phyloP scores from a whole-genome alignment of 2,888 invertebrate species.

The Epistrophe eligans region DNA sequence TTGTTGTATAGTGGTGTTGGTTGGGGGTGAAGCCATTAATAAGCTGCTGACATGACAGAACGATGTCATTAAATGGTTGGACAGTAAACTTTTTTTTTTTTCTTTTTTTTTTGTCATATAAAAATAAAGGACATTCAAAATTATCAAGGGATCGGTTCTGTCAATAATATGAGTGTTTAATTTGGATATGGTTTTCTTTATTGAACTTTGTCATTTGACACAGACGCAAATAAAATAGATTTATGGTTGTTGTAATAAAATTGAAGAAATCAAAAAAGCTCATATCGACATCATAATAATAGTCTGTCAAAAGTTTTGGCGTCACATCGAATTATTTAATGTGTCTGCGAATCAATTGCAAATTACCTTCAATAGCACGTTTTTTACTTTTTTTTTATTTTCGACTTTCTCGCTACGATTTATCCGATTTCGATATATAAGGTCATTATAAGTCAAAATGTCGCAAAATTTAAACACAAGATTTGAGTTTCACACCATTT shows the following conservation, averaged over 20 bases:
- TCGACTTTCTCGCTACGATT: no score
- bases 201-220: constrained; percentile 16
- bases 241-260: background rate
- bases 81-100: constrained; percentile 52
- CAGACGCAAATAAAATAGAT: background rate
- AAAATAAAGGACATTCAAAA: constrained; percentile 36
- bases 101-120: constrained; percentile 36
- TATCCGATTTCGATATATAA: no score
- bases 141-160: constrained; percentile 22
- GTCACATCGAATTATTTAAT: background rate
- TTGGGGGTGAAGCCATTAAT: constrained; percentile 46
- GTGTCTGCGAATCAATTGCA: background rate
- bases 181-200: constrained; percentile 43
- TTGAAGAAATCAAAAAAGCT: background rate
- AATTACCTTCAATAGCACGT: no score
- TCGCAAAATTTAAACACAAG: no score
- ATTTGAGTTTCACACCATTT: no score
- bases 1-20: background rate
- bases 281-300: background rate
- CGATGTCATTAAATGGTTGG: constrained; percentile 65
- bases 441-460: no score
- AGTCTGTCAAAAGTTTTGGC: background rate
- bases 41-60: constrained; percentile 71
- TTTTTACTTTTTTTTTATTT: no score
- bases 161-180: constrained; percentile 56